Percentiles rank a stretch among this genome's conserved stretches.
phyloP scores from a whole-genome alignment of 2,797 vertebrate genomes.

The Lutjanus argentimaculatus region DNA sequence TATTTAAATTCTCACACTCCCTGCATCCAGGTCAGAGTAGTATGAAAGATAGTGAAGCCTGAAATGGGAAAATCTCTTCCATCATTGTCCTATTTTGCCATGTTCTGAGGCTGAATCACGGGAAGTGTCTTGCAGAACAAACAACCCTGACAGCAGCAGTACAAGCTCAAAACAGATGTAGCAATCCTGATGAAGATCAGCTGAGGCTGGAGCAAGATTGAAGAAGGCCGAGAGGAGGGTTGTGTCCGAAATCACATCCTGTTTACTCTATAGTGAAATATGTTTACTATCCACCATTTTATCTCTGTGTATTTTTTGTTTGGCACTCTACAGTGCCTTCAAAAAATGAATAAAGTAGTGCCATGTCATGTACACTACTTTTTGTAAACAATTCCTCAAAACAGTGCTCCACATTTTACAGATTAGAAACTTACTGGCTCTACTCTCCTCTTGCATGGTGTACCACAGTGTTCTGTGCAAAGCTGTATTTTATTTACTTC shows the following conservation, averaged over 20 bases:
- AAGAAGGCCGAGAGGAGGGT: not conserved
- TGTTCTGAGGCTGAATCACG: not conserved
- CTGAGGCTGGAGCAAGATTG: not conserved
- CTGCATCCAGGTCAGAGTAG: not conserved
- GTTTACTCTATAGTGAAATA: not conserved
- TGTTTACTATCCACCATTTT: not conserved
- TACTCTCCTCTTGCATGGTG: too few species aligned
- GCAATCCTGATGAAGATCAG: constrained; percentile 5
- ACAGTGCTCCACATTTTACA: not conserved
- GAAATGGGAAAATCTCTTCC: not conserved
- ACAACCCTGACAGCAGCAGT: not conserved
- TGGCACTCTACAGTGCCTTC: too few species aligned
- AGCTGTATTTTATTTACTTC: too few species aligned
- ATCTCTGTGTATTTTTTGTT: not conserved
- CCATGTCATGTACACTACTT: too few species aligned
- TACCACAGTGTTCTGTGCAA: too few species aligned
- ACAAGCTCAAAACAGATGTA: constrained; percentile 15
- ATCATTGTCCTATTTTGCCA: not conserved
- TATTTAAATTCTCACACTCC: not conserved
- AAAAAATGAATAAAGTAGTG: not conserved
- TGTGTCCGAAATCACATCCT: not conserved
- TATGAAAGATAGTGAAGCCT: not conserved
- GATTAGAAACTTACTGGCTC: not conserved
- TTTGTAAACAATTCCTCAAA: not conserved
- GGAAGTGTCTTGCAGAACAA: not conserved